Conservation (phyloP, 2,888 invertebrate genomes). For the Aproaerema taeniolella region DNA sequence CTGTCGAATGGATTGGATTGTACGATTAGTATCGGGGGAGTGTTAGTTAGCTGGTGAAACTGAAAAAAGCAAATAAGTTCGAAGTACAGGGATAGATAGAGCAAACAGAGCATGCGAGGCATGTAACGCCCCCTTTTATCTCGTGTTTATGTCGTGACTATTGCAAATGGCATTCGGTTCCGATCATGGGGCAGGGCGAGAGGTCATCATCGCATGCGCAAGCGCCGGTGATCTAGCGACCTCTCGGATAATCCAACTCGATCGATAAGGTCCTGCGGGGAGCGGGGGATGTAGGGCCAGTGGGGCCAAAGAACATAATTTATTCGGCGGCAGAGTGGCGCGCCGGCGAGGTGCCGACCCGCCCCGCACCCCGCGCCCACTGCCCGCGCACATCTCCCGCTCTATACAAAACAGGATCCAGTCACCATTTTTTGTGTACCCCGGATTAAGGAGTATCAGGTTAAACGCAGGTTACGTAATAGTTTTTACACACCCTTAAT, state of each 20-base stretch:
- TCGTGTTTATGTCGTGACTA: constrained; percentile 47
- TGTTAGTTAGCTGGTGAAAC: not conserved
- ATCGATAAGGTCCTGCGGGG: constrained; percentile 57
- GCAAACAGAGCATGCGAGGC: constrained; percentile 1
- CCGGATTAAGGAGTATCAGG: constrained; percentile 61
- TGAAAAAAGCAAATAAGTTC: not conserved
- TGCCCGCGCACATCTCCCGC: constrained; percentile 26
- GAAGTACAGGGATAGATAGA: not conserved
- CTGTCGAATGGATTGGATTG: constrained; percentile 25
- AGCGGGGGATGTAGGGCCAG: constrained; percentile 31
- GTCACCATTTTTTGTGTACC: constrained; percentile 50
- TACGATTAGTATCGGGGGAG: constrained; percentile 24
- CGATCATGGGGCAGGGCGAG: constrained; percentile 37
- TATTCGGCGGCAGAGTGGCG: constrained; percentile 75
- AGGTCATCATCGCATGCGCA: constrained; percentile 49
- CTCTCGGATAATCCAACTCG: constrained; percentile 65
- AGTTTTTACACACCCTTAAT: constrained; percentile 69
- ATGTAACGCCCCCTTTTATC: constrained; percentile 32
- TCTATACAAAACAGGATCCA: constrained; percentile 51
- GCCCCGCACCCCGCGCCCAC: constrained; percentile 32
- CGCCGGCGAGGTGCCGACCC: constrained; percentile 60
- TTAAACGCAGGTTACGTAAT: constrained; percentile 70
- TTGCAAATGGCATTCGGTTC: constrained; percentile 52
- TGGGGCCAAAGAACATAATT: constrained; percentile 60
- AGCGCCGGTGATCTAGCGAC: constrained; percentile 55